Evolutionary conservation across 2,888 invertebrate species (phyloP).

Genomic region (Chrysodeixis includens): DNA sequence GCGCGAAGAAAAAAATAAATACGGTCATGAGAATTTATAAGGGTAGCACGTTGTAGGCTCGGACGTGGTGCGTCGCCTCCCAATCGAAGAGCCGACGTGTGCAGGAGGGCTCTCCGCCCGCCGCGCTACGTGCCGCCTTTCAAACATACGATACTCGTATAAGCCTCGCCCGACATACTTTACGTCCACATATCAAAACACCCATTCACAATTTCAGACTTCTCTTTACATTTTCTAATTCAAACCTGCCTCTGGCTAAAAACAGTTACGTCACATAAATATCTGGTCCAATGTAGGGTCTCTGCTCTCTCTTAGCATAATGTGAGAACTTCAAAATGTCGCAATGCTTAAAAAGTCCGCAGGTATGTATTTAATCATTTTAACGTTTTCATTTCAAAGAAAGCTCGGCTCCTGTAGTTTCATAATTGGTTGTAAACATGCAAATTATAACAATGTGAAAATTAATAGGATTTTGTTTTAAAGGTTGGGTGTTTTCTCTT

Average conservation of each 20-base stretch:
- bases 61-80: conserved; percentile 70
- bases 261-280: conserved; percentile 25
- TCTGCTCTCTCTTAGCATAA: conserved; percentile 26
- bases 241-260: conserved; percentile 18
- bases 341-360: conserved; percentile 41
- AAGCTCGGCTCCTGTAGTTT: conserved; percentile 45
- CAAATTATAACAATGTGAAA: conserved; percentile 47
- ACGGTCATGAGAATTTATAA: conserved; percentile 68
- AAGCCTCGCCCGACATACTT: conserved; percentile 16
- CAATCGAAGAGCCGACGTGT: conserved; percentile 66
- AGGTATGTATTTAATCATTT: conserved; percentile 51
- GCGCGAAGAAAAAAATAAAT: conserved; percentile 68
- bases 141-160: conserved; percentile 21
- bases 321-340: conserved; percentile 34
- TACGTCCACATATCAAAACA: conserved; percentile 33
- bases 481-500: conserved; percentile 28
- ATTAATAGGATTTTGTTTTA: conserved; percentile 39
- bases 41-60: conserved; percentile 68
- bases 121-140: conserved; percentile 31
- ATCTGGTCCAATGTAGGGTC: conserved; percentile 30
- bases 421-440: conserved; percentile 53
- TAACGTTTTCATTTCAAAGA: conserved; percentile 56
- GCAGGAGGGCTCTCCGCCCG: conserved; percentile 36
- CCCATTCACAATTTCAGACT: conserved; percentile 32
- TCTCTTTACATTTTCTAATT: conserved; percentile 23